A percentile compares a stretch with the other conserved stretches of the same genome.
Conservation (phyloP, 2,113 vertebrate species). For the Trochalopteron elliotii region DNA sequence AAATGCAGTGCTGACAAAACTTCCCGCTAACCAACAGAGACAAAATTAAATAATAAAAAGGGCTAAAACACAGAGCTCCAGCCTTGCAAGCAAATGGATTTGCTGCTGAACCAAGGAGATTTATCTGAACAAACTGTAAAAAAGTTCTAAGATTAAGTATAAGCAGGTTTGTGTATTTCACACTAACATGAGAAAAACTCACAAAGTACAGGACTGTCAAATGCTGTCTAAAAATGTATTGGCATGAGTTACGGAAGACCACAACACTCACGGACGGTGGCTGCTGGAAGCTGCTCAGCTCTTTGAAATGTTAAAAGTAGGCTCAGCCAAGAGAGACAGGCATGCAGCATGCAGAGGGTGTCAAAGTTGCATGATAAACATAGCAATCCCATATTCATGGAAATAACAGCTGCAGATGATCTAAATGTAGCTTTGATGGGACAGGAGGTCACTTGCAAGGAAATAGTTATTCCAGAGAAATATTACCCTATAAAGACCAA, state of each 20-base stretch:
- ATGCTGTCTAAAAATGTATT: neutral
- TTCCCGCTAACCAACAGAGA: neutral
- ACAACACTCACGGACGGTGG: neutral
- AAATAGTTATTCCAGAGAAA: slow-evolving; percentile 1
- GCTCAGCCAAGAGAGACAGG: neutral
- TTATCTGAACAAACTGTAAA: neutral
- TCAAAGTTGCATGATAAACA: neutral
- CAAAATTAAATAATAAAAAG: neutral
- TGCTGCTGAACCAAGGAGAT: neutral
- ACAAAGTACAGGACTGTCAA: neutral
- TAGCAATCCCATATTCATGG: neutral
- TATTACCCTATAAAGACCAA: neutral
- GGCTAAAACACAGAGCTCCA: neutral
- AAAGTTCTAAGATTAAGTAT: neutral
- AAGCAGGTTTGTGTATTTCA: neutral
- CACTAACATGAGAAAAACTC: neutral
- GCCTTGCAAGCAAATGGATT: neutral
- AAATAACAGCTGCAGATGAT: slow-evolving; percentile 3
- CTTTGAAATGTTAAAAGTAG: slow-evolving; percentile 19
- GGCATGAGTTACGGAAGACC: neutral
- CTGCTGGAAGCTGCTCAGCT: slow-evolving; percentile 7
- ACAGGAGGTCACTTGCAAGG: neutral
- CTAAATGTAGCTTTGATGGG: neutral
- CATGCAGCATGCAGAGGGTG: neutral
- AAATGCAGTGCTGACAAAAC: neutral